Percentiles rank a stretch among this genome's conserved stretches.
These are phyloP conservation scores for Conomelus anceps DNA, from an alignment of 2,888 invertebrate genomes.

Conservation along the genomic window DNA sequence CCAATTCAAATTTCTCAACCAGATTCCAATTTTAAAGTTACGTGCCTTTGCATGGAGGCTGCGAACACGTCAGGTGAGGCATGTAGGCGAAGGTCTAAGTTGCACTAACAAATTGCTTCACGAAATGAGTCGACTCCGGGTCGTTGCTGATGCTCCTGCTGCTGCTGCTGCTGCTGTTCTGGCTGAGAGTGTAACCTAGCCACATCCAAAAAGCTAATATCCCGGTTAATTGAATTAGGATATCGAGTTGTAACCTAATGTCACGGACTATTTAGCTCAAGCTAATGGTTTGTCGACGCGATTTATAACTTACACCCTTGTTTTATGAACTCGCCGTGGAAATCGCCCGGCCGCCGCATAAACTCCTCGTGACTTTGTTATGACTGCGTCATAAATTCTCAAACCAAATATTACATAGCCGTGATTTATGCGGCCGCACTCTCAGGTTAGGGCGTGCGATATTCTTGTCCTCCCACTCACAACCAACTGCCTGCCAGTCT, in stretches of 20 bases:
- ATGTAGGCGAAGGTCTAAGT: not conserved
- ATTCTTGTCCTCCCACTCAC: not conserved
- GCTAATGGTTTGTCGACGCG: not conserved
- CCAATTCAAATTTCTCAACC: not conserved
- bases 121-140: not conserved
- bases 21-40: not conserved
- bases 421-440: not conserved
- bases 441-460: not conserved
- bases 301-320: not conserved
- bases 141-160: not conserved
- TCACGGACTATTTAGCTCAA: not conserved
- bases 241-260: not conserved
- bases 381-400: not conserved
- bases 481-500: not conserved
- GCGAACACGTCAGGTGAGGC: not conserved
- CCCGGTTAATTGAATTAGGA: not conserved
- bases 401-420: not conserved
- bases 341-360: not conserved
- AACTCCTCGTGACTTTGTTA: not conserved
- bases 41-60: no score
- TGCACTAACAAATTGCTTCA: not conserved
- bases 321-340: not conserved
- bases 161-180: not conserved
- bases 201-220: not conserved
- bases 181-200: not conserved